Percentiles rank a stretch among this genome's conserved stretches.
Evolutionary conservation across 2,113 vertebrate species (phyloP).

Genomic region (Synodontis membranacea): DNA sequence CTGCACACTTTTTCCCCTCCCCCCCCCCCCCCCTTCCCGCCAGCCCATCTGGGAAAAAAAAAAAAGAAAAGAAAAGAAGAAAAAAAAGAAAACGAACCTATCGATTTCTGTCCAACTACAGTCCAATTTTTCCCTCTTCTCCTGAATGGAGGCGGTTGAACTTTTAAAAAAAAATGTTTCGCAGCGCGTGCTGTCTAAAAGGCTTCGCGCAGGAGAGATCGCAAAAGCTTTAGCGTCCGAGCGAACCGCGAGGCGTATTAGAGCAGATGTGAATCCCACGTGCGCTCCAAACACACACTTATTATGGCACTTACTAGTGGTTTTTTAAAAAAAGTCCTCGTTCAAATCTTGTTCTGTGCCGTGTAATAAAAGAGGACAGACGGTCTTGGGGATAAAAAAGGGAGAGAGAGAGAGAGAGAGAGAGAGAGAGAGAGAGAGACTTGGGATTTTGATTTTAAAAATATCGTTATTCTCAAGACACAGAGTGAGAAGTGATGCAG

Average conservation of each 20-base stretch:
- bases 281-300: not conserved
- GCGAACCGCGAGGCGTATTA: not conserved
- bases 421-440: not conserved
- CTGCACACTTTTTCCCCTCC: not conserved
- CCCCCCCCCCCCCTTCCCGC: not conserved
- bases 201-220: not conserved
- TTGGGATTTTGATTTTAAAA: no score
- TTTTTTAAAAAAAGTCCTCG: not conserved
- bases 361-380: constrained; percentile 18
- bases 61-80: no score
- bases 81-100: constrained; percentile 53
- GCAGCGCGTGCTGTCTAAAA: constrained; percentile 43
- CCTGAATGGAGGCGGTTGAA: constrained; percentile 52
- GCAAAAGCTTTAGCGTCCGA: not conserved
- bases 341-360: not conserved
- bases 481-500: not conserved
- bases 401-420: not conserved
- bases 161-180: not conserved
- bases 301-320: not conserved
- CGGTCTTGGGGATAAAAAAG: not conserved
- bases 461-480: no score
- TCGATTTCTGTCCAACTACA: constrained; percentile 63
- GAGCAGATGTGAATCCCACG: not conserved
- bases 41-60: not conserved
- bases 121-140: constrained; percentile 58